phyloP scores from a whole-genome alignment of 1,140 invertebrate species.

The Ooceraea biroi region DNA sequence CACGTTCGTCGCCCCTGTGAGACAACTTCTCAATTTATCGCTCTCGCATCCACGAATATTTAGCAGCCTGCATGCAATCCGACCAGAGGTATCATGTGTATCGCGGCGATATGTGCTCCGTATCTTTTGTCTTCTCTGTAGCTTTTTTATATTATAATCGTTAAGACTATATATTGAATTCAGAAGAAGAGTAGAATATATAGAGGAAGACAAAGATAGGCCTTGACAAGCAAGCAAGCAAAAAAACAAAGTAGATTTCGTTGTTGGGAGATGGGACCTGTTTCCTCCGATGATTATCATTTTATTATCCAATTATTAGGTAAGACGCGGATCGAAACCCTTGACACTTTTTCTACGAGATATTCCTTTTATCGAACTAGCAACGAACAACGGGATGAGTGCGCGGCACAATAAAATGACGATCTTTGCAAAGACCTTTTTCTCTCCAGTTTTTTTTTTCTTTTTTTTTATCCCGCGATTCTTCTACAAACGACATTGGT shows the following conservation, averaged over 20 bases:
- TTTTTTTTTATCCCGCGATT: constrained; percentile 72
- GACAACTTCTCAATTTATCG: constrained; percentile 42
- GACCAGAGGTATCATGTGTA: constrained; percentile 3
- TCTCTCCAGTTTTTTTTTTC: too few species aligned
- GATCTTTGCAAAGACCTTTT: constrained; percentile 71
- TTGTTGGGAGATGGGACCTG: constrained; percentile 61
- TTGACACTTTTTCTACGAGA: constrained; percentile 72
- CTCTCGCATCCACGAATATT: constrained; percentile 17
- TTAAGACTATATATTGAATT: constrained; percentile 32
- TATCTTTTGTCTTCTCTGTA: constrained; percentile 46
- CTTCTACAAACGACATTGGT: constrained; percentile 75
- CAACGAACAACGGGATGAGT: constrained; percentile 37
- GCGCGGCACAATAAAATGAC: constrained; percentile 70
- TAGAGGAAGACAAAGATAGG: constrained; percentile 39
- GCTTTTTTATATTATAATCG: constrained; percentile 45
- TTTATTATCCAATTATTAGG: constrained; percentile 60
- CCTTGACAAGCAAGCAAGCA: too few species aligned
- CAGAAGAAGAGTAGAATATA: background rate
- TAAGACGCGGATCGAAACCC: constrained; percentile 58
- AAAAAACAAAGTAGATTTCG: constrained; percentile 60
- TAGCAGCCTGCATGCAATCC: background rate
- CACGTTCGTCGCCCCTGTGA: constrained; percentile 53
- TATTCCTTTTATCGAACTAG: constrained; percentile 64
- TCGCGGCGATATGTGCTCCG: background rate
- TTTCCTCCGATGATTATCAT: constrained; percentile 55